Base-by-base conservation (phyloP, 1,140 invertebrate genomes). In the Zaprionus capensis region DNA sequence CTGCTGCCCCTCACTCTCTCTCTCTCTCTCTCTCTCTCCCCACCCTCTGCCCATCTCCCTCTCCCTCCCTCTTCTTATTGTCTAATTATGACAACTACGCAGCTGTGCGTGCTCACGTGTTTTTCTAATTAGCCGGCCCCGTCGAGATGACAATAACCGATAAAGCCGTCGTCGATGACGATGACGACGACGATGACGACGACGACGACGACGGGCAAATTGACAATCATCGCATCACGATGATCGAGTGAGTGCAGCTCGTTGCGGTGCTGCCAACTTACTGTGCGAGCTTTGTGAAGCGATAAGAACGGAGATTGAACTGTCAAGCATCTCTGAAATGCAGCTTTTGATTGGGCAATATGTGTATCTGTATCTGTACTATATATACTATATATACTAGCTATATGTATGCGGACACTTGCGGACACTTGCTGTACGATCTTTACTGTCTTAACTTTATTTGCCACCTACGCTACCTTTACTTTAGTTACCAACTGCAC, bases 51-150 rank as follows among this genome's bases (percentile, higher is more conserved):
- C 58, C n/a, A 14, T 46, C 65, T 70, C 64, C 41, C 41, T 66
- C 57, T 61, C 20, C 51, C 17, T 26, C 31, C 51, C 59, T 75
- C 63, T 64, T 49, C 36, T 41, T 76, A 28, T 71, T 78, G 76
- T 90, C 86, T 90, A 90, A 90, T 90, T 90, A 90, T 90, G 85
- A 90, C 86, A 90, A 90, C 86, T 90, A 90, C 81, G 79, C 82
- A 82, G 81, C 73, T 90, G 81, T 88, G 84, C 84, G 86, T 90
- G 85, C 85, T 90, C 85, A 90, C 86, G 79, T 90, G 86, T 74
- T 90, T 90, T 90, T 90, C 86, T 90, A 90, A 90, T 90, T 90
- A 90, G 85, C 70, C 85, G 69, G 57, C 72, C 68, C 49, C 71
- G 41, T 46, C 41, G 51, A 82, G 90, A 91, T 90, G 84, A 90